Evolutionary conservation across 1,140 invertebrate species (phyloP).

Genomic region (Zaprionus ghesquierei): DNA sequence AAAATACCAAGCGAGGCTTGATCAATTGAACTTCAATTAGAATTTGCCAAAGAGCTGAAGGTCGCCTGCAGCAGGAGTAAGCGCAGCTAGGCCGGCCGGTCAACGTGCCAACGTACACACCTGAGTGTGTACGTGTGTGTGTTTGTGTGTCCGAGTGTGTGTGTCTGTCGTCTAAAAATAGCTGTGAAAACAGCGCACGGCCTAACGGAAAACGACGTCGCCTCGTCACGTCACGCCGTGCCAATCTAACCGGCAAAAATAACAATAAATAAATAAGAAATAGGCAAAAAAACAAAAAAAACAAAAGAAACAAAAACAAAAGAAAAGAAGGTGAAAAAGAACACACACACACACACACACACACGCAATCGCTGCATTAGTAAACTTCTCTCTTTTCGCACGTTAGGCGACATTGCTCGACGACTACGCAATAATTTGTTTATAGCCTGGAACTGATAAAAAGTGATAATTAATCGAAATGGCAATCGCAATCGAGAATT

Average conservation of each 20-base stretch:
- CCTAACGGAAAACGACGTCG: conserved; percentile 20
- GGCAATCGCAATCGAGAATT: background rate
- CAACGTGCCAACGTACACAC: background rate
- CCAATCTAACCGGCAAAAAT: conserved; percentile 21
- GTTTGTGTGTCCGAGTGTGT: background rate
- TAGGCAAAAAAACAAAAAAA: background rate
- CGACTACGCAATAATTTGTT: conserved; percentile 67
- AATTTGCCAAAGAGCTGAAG: conserved; percentile 58
- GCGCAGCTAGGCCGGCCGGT: conserved; percentile 53
- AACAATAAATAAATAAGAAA: conserved; percentile 19
- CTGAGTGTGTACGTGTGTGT: background rate
- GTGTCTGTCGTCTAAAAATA: conserved; percentile 25
- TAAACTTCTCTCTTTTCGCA: conserved; percentile 31
- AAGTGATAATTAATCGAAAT: conserved; percentile 33
- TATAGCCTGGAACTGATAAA: conserved; percentile 64
- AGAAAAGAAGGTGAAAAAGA: too few relatives aligned
- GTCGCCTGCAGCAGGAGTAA: conserved; percentile 22
- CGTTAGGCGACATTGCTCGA: conserved; percentile 61
- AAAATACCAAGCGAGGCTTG: conserved; percentile 5
- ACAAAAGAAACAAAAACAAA: conserved; percentile 22
- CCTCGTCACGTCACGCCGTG: conserved; percentile 10
- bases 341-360: too few relatives aligned
- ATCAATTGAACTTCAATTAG: conserved; percentile 67
- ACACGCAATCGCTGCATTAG: background rate
- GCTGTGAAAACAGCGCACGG: conserved; percentile 20